Conservation (phyloP, 1,140 invertebrate species). For the Drosophila lowei region DNA sequence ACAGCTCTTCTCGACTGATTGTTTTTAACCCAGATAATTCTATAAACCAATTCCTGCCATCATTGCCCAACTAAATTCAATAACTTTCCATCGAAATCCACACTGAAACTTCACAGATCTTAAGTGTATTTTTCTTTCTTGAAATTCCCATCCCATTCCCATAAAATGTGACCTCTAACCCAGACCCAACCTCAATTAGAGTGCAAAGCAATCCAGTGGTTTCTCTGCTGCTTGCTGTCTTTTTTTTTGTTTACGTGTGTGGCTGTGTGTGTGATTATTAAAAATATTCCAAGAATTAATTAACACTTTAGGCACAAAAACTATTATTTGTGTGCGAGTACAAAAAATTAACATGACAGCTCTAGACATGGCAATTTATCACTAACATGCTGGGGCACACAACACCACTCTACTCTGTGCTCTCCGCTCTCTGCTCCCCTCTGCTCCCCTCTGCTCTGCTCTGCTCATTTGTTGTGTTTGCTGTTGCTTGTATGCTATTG, state of each 20-base stretch:
- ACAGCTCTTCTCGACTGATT: no score
- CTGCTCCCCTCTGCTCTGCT: no score
- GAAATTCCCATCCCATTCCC: neutral
- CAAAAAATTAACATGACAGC: conserved; percentile 80
- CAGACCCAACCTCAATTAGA: conserved; percentile 30
- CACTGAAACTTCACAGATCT: no score
- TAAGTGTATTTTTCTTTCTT: no score
- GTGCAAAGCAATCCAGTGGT: conserved; percentile 18
- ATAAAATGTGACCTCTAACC: conserved; percentile 24
- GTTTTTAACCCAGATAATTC: no score
- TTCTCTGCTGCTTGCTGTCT: neutral
- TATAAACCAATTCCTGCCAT: no score
- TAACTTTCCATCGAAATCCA: no score
- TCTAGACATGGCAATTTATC: conserved; percentile 80
- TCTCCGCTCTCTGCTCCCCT: no score
- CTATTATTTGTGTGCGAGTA: conserved; percentile 73
- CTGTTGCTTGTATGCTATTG: conserved; percentile 26
- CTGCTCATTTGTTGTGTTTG: no score
- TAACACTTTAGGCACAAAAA: conserved; percentile 76
- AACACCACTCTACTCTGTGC: neutral
- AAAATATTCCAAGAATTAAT: conserved; percentile 76
- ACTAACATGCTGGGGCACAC: conserved; percentile 64
- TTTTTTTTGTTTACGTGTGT: conserved; percentile 25
- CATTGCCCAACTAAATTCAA: no score
- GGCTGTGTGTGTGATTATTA: conserved; percentile 42